Percentiles rank a stretch among this genome's conserved stretches.
Evolutionary conservation across 2,888 invertebrate genomes (phyloP).

Genomic region (Meiosimyza platycephala): DNA sequence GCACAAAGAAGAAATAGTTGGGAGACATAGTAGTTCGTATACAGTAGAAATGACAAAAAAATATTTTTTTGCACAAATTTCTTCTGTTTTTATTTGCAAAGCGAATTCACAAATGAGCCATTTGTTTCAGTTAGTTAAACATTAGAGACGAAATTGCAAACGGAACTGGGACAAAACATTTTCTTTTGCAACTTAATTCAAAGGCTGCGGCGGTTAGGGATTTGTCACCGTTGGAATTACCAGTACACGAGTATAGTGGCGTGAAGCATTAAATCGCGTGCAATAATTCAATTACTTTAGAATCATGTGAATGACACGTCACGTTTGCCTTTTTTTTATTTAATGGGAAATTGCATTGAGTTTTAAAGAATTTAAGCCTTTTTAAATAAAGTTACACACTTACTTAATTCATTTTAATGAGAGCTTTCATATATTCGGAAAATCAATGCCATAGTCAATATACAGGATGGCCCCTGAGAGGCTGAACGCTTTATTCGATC

Average conservation of each 20-base stretch:
- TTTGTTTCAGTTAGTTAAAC: constrained; percentile 9
- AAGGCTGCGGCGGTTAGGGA: background rate
- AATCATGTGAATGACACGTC: constrained; percentile 50
- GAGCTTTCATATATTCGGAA: no score
- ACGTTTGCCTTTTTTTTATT: constrained; percentile 45
- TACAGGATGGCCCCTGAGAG: no score
- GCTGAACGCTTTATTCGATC: no score
- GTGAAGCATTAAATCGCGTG: constrained; percentile 48
- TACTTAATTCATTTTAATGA: no score
- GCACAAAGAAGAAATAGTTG: no score
- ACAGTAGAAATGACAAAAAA: background rate
- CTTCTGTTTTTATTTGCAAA: background rate
- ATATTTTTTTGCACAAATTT: background rate
- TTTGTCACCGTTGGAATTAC: background rate
- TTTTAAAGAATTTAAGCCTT: background rate
- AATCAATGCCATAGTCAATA: no score
- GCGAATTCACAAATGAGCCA: constrained; percentile 7
- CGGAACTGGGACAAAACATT: constrained; percentile 28
- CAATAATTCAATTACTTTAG: constrained; percentile 51
- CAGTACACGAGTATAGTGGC: constrained; percentile 5
- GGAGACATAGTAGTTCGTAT: no score
- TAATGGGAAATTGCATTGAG: background rate
- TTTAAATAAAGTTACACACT: no score
- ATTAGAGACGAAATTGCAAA: background rate
- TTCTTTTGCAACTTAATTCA: background rate